Conservation (phyloP, 2,888 invertebrate species). For the Strigamia maritima region DNA sequence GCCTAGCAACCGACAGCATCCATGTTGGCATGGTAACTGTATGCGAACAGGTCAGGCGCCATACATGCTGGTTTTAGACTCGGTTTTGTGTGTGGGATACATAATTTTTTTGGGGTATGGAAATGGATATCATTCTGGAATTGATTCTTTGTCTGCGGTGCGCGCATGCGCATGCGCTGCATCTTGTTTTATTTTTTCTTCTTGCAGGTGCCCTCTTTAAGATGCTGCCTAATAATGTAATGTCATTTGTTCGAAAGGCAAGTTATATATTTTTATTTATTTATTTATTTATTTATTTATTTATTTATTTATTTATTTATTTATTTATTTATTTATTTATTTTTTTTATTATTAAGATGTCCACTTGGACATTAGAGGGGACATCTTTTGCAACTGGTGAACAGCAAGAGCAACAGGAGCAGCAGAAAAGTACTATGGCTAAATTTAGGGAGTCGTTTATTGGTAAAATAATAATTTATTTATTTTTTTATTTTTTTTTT, state of each 20-base stretch:
- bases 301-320: not conserved
- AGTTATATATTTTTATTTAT: not conserved
- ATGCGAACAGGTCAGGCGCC: not conserved
- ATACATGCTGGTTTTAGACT: not conserved
- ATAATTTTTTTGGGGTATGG: too few species aligned
- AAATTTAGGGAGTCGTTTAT: too few species aligned
- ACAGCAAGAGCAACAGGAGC: not conserved
- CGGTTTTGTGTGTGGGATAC: too few species aligned
- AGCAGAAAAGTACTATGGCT: too few species aligned
- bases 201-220: not conserved
- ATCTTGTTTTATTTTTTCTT: not conserved
- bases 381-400: not conserved
- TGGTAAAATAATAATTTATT: too few species aligned
- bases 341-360: not conserved
- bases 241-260: not conserved
- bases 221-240: not conserved
- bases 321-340: not conserved
- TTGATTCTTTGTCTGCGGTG: not conserved
- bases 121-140: too few species aligned
- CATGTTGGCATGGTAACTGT: not conserved
- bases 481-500: too few species aligned
- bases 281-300: not conserved
- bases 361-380: not conserved
- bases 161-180: not conserved
- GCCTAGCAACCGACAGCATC: not conserved